Conservation (phyloP, 2,797 vertebrate species). For the Epinephelus awoara region DNA sequence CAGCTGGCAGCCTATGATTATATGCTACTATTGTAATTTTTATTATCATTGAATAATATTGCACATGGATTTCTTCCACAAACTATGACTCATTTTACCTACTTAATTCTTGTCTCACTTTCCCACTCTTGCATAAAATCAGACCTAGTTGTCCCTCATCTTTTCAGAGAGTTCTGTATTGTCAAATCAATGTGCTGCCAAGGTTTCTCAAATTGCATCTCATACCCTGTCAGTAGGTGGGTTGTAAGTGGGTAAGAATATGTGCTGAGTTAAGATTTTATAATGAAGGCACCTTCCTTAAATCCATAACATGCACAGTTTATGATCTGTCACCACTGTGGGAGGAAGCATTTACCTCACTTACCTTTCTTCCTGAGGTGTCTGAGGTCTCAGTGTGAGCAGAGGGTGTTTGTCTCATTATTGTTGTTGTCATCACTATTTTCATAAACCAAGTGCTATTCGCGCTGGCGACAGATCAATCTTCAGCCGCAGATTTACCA, state of each 20-base stretch:
- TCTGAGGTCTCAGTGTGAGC: background rate
- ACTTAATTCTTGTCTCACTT: background rate
- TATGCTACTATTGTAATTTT: no score
- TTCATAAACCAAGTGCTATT: background rate
- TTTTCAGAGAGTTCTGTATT: background rate
- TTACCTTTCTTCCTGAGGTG: background rate
- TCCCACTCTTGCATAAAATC: background rate
- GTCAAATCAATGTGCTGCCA: constrained; percentile 5
- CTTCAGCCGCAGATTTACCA: background rate
- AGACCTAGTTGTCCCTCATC: background rate
- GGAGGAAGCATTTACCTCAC: background rate
- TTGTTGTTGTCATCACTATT: background rate
- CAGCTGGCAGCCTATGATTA: no score
- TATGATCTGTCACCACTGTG: background rate
- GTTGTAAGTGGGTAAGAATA: background rate
- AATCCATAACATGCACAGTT: background rate
- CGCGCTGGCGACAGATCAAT: background rate
- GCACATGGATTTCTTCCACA: no score
- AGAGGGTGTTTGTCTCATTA: background rate
- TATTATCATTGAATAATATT: background rate
- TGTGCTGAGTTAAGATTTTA: background rate
- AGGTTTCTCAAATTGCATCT: background rate
- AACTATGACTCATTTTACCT: background rate
- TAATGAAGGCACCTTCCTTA: background rate
- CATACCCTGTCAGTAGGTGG: background rate